These are phyloP conservation scores for Phalacrocorax pelagicus DNA, from an alignment of 2,113 vertebrate genomes.

Conservation along the genomic window DNA sequence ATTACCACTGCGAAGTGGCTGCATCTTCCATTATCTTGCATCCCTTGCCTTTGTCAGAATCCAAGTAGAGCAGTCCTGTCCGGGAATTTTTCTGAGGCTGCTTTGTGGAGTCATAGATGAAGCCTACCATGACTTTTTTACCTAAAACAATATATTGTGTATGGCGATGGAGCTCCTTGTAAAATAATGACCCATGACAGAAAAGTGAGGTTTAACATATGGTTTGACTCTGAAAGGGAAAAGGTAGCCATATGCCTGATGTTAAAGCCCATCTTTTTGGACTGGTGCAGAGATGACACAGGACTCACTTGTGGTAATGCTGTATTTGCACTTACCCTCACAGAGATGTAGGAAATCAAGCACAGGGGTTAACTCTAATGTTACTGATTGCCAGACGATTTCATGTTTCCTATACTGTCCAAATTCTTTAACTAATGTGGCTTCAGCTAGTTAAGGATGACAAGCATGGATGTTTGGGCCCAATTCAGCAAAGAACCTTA, in stretches of 20 bases:
- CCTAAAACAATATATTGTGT: background rate
- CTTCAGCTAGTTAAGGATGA: background rate
- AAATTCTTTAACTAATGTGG: background rate
- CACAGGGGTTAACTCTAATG: background rate
- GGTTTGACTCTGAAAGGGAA: background rate
- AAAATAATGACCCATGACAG: background rate
- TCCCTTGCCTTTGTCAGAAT: background rate
- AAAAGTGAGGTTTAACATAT: background rate
- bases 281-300: background rate
- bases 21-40: background rate
- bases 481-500: background rate
- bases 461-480: background rate
- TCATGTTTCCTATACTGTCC: constrained; percentile 7
- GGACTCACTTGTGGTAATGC: background rate
- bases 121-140: background rate
- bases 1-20: background rate
- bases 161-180: background rate
- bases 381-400: background rate
- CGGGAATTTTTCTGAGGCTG: background rate
- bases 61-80: background rate
- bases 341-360: background rate
- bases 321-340: background rate
- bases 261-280: background rate
- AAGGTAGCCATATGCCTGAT: background rate
- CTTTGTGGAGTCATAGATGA: background rate